Percentiles rank a stretch among this genome's conserved stretches.
These are phyloP conservation scores for Cyclina sinensis DNA, from an alignment of 1,140 invertebrate genomes.

Conservation along the genomic window DNA sequence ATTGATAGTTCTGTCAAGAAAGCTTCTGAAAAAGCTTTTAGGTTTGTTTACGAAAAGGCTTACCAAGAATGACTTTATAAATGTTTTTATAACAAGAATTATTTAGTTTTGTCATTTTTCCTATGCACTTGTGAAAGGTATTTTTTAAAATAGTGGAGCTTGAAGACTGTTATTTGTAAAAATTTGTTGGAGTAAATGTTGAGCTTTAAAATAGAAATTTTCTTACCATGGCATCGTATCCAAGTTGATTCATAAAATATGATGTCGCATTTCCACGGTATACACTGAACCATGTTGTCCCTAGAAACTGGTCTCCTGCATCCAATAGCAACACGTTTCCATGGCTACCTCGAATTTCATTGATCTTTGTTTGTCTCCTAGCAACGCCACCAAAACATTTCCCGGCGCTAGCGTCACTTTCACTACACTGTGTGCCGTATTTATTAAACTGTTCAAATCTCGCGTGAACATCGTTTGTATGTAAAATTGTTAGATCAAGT, in stretches of 20 bases:
- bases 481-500: slow-evolving; percentile 90
- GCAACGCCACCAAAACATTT: slow-evolving; percentile 94
- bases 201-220: too few relatives aligned
- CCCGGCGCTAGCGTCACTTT: slow-evolving; percentile 85
- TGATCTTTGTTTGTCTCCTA: slow-evolving; percentile 87
- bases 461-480: slow-evolving; percentile 97
- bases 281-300: slow-evolving; percentile 93
- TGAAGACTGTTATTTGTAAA: too few relatives aligned
- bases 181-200: too few relatives aligned
- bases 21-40: too few relatives aligned
- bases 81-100: too few relatives aligned
- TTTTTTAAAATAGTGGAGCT: too few relatives aligned
- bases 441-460: slow-evolving; percentile 92
- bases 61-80: too few relatives aligned
- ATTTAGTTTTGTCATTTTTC: too few relatives aligned
- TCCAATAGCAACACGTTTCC: slow-evolving; percentile 92
- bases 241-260: slow-evolving; percentile 92
- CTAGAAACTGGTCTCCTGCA: slow-evolving; percentile 96
- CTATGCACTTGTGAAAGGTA: too few relatives aligned
- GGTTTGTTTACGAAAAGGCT: too few relatives aligned
- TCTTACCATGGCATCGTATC: slow-evolving; percentile 94
- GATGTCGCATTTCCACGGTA: slow-evolving; percentile 93
- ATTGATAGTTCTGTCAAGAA: too few relatives aligned
- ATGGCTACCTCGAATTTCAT: slow-evolving; percentile 87
- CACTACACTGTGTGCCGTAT: slow-evolving; percentile 89